Base-by-base conservation (phyloP, 1,140 invertebrate genomes). In the Polyergus mexicanus region DNA sequence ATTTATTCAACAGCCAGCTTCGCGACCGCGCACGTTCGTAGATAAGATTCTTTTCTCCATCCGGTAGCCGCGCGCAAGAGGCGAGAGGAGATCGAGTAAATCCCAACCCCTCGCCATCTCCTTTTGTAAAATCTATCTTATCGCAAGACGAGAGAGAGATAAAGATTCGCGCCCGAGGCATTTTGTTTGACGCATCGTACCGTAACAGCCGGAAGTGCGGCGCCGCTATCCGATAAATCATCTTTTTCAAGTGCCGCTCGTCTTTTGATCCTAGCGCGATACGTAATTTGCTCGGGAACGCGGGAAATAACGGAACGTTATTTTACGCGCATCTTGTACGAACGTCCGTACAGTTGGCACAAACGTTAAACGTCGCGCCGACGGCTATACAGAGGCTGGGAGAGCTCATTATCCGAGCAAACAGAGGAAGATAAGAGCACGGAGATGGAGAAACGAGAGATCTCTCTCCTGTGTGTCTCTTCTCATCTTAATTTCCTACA, bases 21-120 rank as follows among this genome's bases (percentile, higher is more conserved):
- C 72, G 74, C 60, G 60, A 11, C 51, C 44, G 22, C 47, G 11
- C 28, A 54, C 13, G 38, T 51, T 54, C 69, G 19, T 56, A 25
- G 88, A 89, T 89, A 89, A 89, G 77, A 75, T 54, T 84, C 68
- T 80, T 89, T 87, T 66, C 66, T 78, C 56, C 66, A 86, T 88
- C 58, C 71, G 44, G 75, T 56, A 32, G 54, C 10, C 84, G 16
- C 7, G 16, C 35, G 54, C 54, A 32, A 32, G 38, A 41, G 25
- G 22, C 25, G 56, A 76, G 41, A 28, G 16, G 35, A 58, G 5
- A 13, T 47, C 44, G 44, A 13, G 44, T 84, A 75, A 81, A 86
- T 86, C 32, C 66, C 32, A 1, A 11, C 3, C 13, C 13, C 47
- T 19, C 16, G 47, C 28, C 68, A n/a, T 74, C 35, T 75, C 60